Base-by-base conservation (phyloP, 2,888 invertebrate genomes). In the Aricia artaxerxes region DNA sequence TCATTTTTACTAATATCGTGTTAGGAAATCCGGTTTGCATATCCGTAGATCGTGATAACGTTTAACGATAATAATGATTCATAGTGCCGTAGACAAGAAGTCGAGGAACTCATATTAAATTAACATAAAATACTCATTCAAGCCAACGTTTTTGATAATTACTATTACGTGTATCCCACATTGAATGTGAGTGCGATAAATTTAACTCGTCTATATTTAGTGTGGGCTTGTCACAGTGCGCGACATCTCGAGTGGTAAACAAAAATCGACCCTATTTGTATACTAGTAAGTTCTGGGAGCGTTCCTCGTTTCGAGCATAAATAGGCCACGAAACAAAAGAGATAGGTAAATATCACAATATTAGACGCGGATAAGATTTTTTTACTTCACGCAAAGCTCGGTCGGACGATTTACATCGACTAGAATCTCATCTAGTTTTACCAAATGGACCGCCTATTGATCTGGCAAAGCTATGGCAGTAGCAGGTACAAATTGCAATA, bases 141-240 rank as follows among this genome's bases (percentile, higher is more conserved):
- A 80, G 79, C 49, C 79, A 80, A 77, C 76, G 80, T 60, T 76
- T 79, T 81, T 78, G 79, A 81, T 82, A 81, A 81, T 82, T 81
- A 80, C 76, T 80, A 81, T 80, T 78, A 73, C 81, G 79, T 78
- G 81, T 82, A 81, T 82, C 84, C 84, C 84, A 86, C 86, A 86
- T 86, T 85, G 85, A 87, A 88, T 87, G 87, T 88, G 90, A 87
- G 87, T 87, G 86, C 83, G 85, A 90, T 92, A 92, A 89, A 89
- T 90, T 89, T 91, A 90, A 64, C 84, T 85, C 82, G 80, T 84
- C 91, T 93, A 93, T 90, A 91, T 92, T 90, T 91, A 89, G 83
- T 77, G 80, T 86, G 85, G 85, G 86, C 87, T 87, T 92, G 93
- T 92, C 92, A 91, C 92, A 89, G 87, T 87, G 86, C 85, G 89